Conservation (phyloP, 2,797 vertebrate genomes). For the Tolypeutes matacus region DNA sequence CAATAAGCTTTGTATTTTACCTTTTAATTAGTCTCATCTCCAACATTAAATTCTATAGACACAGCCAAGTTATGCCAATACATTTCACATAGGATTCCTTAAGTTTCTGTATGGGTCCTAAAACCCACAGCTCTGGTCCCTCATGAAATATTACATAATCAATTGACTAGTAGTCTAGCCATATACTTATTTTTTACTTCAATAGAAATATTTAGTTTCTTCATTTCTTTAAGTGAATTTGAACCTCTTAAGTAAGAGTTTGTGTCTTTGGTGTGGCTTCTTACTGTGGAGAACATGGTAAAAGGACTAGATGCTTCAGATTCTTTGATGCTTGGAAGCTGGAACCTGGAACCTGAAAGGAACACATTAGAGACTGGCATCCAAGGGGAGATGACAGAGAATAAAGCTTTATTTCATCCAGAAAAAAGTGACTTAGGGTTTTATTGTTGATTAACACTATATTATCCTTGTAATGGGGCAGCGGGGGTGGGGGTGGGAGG, state of each 20-base stretch:
- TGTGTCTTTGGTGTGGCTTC: neutral
- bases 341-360: neutral
- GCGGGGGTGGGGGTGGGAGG: neutral
- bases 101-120: neutral
- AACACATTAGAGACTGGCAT: neutral
- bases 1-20: conserved; percentile 23
- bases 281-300: neutral
- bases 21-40: conserved; percentile 4
- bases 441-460: neutral
- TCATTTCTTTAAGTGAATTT: conserved; percentile 37
- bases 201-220: neutral
- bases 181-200: neutral
- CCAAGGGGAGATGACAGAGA: neutral
- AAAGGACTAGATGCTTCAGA: conserved; percentile 7
- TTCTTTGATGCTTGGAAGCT: neutral
- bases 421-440: conserved; percentile 19
- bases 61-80: neutral
- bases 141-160: neutral
- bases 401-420: conserved; percentile 32
- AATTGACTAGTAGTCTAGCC: neutral
- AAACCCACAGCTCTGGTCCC: neutral
- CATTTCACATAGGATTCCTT: neutral
- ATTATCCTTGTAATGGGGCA: neutral
- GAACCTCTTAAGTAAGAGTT: neutral
- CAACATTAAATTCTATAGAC: neutral